These are phyloP conservation scores for Pandemis corylana DNA, from an alignment of 2,888 invertebrate genomes.

Conservation along the genomic window DNA sequence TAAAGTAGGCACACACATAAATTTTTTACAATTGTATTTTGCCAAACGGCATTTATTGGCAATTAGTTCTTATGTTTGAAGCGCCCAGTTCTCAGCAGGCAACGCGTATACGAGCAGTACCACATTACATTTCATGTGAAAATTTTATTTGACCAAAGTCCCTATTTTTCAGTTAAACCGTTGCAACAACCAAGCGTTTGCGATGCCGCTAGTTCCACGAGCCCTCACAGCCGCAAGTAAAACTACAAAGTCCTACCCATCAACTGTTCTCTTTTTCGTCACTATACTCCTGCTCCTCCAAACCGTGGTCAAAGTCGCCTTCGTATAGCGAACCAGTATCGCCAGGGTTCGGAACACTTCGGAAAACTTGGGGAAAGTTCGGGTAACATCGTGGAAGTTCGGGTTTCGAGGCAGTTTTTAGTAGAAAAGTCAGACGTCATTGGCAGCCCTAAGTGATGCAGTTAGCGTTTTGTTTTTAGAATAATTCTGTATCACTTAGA, in stretches of 20 bases:
- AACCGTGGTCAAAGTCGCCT: slow-evolving; percentile 73
- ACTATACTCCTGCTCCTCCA: slow-evolving; percentile 72
- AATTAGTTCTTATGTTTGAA: too few relatives aligned
- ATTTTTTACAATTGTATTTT: too few relatives aligned
- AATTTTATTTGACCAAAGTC: too few relatives aligned
- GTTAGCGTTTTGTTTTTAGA: not conserved
- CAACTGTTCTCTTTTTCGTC: slow-evolving; percentile 71
- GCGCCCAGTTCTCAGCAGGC: too few relatives aligned
- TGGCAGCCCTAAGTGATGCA: not conserved
- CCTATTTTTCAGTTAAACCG: slow-evolving; percentile 64
- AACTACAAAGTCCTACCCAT: slow-evolving; percentile 42
- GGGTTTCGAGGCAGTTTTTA: not conserved
- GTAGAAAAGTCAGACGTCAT: not conserved
- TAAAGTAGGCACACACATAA: too few relatives aligned
- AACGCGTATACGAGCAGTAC: too few relatives aligned
- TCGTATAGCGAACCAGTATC: slow-evolving; percentile 54
- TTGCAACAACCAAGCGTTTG: slow-evolving; percentile 75
- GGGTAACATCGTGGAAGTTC: not conserved
- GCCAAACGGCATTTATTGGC: too few relatives aligned
- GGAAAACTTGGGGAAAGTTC: not conserved
- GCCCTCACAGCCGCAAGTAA: slow-evolving; percentile 47
- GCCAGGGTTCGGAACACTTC: not conserved
- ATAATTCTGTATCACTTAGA: not conserved
- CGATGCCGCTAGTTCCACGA: slow-evolving; percentile 59
- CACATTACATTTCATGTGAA: too few relatives aligned